Evolutionary conservation across 2,113 vertebrate species (phyloP).

Genomic region (Abramis brama): DNA sequence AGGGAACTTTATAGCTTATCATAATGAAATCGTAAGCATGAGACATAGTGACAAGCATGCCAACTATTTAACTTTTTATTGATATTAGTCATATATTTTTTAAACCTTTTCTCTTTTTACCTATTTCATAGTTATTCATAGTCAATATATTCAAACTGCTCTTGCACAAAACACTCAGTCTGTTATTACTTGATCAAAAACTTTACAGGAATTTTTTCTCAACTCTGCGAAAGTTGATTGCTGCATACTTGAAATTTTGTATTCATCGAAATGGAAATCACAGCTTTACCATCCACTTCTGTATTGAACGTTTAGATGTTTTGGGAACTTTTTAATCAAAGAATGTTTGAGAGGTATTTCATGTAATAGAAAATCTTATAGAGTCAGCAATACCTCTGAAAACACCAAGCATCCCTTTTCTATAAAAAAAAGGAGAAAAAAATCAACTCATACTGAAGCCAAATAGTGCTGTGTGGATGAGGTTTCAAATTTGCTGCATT

Average conservation of each 20-base stretch:
- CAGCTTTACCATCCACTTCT: neutral
- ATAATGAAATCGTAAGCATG: neutral
- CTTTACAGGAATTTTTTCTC: neutral
- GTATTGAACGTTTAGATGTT: neutral
- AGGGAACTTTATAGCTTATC: slow-evolving; percentile 22
- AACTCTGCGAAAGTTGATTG: neutral
- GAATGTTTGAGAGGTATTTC: neutral
- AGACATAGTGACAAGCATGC: neutral
- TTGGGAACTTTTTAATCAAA: neutral
- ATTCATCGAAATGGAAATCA: neutral
- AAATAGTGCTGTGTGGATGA: slow-evolving; percentile 1
- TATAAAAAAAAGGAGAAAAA: neutral
- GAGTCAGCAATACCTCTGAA: neutral
- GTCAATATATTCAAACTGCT: neutral
- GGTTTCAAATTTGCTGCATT: neutral
- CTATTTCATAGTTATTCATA: neutral
- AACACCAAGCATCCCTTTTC: neutral
- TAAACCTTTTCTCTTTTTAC: neutral
- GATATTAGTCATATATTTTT: neutral
- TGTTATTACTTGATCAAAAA: neutral
- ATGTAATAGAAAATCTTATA: neutral
- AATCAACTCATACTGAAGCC: neutral
- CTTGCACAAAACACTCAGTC: neutral
- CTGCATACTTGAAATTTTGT: neutral
- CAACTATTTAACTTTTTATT: neutral